Conservation (phyloP, 1,140 invertebrate genomes). For the Tyrophagus putrescentiae region DNA sequence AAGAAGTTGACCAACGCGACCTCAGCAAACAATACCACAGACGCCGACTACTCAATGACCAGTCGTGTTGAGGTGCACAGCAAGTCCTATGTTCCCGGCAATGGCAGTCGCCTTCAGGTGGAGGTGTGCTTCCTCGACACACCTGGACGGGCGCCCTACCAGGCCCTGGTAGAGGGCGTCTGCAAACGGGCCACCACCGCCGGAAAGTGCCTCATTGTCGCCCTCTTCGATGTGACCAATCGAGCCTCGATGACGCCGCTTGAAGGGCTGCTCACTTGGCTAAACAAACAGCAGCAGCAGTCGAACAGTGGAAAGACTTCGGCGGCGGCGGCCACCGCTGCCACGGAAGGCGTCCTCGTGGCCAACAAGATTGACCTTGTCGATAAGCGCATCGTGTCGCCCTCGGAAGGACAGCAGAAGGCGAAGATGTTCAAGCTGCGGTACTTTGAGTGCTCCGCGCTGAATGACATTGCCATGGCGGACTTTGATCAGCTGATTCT, state of each 20-base stretch:
- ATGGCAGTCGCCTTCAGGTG: conserved; percentile 1
- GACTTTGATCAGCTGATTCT: conserved; percentile 13
- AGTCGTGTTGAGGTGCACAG: conserved; percentile 1
- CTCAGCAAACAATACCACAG: no score
- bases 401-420: conserved; percentile 6
- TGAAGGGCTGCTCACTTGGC: not conserved
- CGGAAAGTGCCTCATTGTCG: conserved; percentile 19
- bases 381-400: conserved; percentile 3
- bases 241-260: conserved; percentile 11
- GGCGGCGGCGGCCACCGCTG: not conserved
- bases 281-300: not conserved
- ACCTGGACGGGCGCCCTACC: conserved; percentile 16
- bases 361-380: conserved; percentile 22
- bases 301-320: not conserved
- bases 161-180: not conserved
- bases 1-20: not conserved
- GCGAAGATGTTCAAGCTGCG: conserved; percentile 18
- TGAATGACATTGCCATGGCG: conserved; percentile 1
- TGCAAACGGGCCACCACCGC: not conserved
- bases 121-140: conserved; percentile 20
- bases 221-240: conserved; percentile 20
- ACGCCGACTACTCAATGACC: conserved; percentile 18
- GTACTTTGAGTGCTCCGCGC: conserved; percentile 20
- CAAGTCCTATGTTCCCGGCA: not conserved
- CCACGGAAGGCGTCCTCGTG: conserved; percentile 7